Evolutionary conservation across 2,797 vertebrate species (phyloP), one percentile per base, ranked within the genome.

Genomic region (Pempheris klunzingeri): DNA sequence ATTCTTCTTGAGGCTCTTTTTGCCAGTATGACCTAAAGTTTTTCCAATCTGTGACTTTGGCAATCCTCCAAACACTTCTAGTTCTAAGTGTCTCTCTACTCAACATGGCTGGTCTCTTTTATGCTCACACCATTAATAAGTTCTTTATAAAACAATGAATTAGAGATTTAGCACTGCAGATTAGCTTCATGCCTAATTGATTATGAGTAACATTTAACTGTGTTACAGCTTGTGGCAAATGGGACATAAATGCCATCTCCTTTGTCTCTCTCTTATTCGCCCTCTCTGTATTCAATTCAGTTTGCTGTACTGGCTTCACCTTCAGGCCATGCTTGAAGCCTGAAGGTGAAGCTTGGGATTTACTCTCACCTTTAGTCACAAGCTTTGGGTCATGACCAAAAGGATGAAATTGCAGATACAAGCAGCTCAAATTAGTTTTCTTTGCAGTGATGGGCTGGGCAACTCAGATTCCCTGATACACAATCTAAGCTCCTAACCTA

Each of bases 391-490:
- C 28, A 28, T 81, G 83, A 84, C 85, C 68, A 28, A 80, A 78
- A 38, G 80, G 74, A 79, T 85, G 58, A 75, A 84, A 80, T 63
- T 63, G 66, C 57, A 82, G 71, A 83, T 77, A 77, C 41, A 28
- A 76, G 73, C 39, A 32, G 59, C 11, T 66, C 63, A 83, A 88
- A 90, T 85, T 68, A 66, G 54, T 83, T 87, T 81, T 81, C 67
- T 70, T 80, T 65, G 70, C 75, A 52, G 34, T 36, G 36, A 77
- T 63, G 68, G 79, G 72, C 61, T 34, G 20, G 17, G 59, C 41
- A 68, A 74, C 69, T 73, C 47, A 39, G 80, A 87, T 87, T 77
- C 71, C 59, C 57, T 68, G 86, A 86, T 87, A 74, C 57, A 66
- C 54, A 65, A 58, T 86, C 74, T 89, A 77, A 79, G 80, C 74